Evolutionary conservation across 2,113 vertebrate species (phyloP).

Genomic region (Patagioenas fasciata): DNA sequence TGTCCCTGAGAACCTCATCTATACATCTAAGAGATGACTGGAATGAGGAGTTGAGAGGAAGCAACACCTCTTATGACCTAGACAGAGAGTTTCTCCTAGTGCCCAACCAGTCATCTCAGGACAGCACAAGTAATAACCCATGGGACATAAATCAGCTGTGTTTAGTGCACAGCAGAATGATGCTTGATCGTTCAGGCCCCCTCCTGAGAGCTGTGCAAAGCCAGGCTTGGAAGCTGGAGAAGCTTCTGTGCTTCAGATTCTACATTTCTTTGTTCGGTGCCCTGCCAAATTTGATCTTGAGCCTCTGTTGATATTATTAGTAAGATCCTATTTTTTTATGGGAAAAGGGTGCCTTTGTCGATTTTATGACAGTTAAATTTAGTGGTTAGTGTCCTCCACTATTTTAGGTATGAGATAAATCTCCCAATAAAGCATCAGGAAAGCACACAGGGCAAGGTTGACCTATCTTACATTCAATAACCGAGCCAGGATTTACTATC

Average conservation of each 20-base stretch:
- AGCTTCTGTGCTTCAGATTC: not conserved
- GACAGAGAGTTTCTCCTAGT: not conserved
- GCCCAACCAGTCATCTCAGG: rapidly evolving
- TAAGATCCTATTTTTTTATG: not conserved
- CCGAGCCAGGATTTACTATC: not conserved
- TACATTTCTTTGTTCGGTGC: not conserved
- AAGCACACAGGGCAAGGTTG: not conserved
- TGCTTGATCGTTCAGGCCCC: not conserved
- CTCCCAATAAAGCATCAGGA: not conserved
- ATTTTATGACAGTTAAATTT: not conserved
- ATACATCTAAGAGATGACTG: not conserved
- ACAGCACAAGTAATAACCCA: not conserved
- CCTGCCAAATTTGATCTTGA: not conserved
- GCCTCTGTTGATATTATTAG: not conserved
- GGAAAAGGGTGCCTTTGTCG: not conserved
- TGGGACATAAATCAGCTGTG: not conserved
- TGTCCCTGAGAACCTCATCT: too few species aligned
- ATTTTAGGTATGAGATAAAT: not conserved
- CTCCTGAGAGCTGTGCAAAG: not conserved
- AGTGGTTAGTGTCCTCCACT: not conserved
- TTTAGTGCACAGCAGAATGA: not conserved
- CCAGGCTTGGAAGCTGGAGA: not conserved
- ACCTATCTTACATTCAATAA: not conserved
- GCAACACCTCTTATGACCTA: not conserved
- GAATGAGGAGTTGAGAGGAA: not conserved